These are phyloP conservation scores for Sinhomidia bicolor DNA, from an alignment of 2,888 invertebrate genomes.

Conservation along the genomic window DNA sequence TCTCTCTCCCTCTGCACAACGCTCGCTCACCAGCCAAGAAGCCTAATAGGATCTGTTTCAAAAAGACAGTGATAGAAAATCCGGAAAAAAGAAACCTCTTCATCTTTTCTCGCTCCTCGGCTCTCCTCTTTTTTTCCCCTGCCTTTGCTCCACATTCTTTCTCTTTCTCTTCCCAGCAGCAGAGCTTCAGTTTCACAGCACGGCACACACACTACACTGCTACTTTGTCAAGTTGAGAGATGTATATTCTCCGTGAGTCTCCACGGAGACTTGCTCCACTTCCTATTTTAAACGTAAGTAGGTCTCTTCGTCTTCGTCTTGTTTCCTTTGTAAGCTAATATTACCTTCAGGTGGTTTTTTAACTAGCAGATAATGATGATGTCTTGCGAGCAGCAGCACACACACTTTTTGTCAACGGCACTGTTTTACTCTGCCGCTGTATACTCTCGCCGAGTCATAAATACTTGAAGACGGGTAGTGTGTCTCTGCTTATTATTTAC, in stretches of 20 bases:
- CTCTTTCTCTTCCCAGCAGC: too few relatives aligned
- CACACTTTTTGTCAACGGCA: neutral
- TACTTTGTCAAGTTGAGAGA: too few relatives aligned
- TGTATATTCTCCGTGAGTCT: neutral
- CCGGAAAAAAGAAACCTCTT: slow-evolving; percentile 47
- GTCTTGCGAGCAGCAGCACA: neutral
- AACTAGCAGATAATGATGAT: neutral
- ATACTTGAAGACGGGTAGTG: too few relatives aligned
- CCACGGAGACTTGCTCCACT: neutral
- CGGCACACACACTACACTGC: too few relatives aligned
- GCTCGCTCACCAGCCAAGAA: slow-evolving; percentile 5
- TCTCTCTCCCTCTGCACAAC: neutral
- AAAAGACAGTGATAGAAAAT: slow-evolving; percentile 65
- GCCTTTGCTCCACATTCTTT: neutral
- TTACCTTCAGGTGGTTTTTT: neutral
- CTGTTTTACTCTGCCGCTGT: too few relatives aligned
- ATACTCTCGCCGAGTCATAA: too few relatives aligned
- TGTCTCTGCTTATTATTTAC: too few relatives aligned
- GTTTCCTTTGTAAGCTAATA: neutral
- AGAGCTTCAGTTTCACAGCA: too few relatives aligned
- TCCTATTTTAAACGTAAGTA: neutral
- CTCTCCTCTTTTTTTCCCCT: slow-evolving; percentile 4
- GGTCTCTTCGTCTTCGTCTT: neutral
- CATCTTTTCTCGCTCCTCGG: slow-evolving; percentile 18
- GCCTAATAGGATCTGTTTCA: slow-evolving; percentile 57